These are phyloP conservation scores for Papilio machaon DNA, from an alignment of 1,140 invertebrate genomes.

Conservation along the genomic window DNA sequence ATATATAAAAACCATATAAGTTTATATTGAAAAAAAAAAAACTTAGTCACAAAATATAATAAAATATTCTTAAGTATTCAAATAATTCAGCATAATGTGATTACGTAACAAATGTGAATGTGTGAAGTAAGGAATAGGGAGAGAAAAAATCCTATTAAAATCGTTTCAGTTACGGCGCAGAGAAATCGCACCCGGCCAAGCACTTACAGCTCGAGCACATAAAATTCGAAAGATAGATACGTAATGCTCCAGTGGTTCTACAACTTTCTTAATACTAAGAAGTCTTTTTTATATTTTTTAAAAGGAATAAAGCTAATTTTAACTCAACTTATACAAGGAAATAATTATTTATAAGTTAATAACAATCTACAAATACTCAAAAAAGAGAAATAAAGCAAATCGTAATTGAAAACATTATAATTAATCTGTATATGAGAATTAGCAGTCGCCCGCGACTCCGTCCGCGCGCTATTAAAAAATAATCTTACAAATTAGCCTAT, in stretches of 20 bases:
- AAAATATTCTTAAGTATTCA: neutral
- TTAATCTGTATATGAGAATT: too few species aligned
- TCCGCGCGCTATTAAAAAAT: too few species aligned
- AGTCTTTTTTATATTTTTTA: neutral
- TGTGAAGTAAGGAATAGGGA: neutral
- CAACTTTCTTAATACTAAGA: neutral
- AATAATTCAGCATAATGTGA: neutral
- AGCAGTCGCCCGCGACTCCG: too few species aligned
- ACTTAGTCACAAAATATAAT: neutral
- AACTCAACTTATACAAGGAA: neutral
- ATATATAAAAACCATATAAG: too few species aligned
- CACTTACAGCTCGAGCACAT: conserved; percentile 35
- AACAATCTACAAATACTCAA: too few species aligned
- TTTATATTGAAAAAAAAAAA: too few species aligned
- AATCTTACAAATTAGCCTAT: too few species aligned
- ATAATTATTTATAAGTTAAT: neutral
- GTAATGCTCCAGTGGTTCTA: conserved; percentile 26
- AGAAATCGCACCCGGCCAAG: conserved; percentile 36
- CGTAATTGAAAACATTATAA: too few species aligned
- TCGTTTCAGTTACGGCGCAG: conserved; percentile 33
- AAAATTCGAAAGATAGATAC: conserved; percentile 38
- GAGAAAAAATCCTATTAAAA: conserved; percentile 35
- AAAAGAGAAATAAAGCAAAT: too few species aligned
- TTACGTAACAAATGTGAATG: conserved; percentile 25
- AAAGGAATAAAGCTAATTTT: neutral